Evolutionary conservation across 1,140 invertebrate species (phyloP), one percentile per base, ranked within the genome.

Genomic region (Eulimnadia texana): DNA sequence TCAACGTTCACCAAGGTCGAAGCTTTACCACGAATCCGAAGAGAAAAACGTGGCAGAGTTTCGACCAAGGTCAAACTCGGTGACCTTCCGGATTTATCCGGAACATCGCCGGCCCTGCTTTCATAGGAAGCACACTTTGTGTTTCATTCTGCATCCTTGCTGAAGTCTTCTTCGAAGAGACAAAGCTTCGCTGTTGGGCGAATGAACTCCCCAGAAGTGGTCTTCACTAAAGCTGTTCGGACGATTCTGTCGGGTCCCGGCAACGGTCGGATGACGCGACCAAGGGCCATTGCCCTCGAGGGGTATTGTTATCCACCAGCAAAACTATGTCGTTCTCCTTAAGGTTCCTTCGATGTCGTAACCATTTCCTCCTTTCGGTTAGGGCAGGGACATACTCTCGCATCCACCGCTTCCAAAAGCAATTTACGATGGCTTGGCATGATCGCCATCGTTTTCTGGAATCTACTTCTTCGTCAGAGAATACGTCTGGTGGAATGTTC

Each of bases 401-500:
- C 3, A 58, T 20, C 62, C 63, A 65, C 2, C 62, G 33, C 19
- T 58, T 50, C 64, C 64, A 65, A 28, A 65, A 65, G 2, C 57
- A 24, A 24, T 55, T 53, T 1, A 50, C 50, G 2, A 64, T 24
- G 2, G 3, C 42, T 52, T 65, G 64, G 0, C 47, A 10, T 1
- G 9, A 0, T 50, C 62, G 53, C 59, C 64, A 64, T 0, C n/a
- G 9, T 22, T 65, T 58, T 3, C 51, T 3, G 3, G 42, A 24
- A 24, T 22, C 22, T 0, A 50, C 13, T 9, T 61, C 51, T 1
- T 6, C 1, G 1, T 57, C 6, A 6, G 3, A 19, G 13, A 64
- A 53, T 2, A 25, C 11, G 16, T 62, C 64, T 24, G 49, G 27
- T 3, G 50, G 52, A 1, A 2, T 22, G 24, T 57, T 50, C 16